Evolutionary conservation across 53 echinoderm and acorn worm genomes (phyloP), one percentile per base, ranked within the genome.

Genomic region (Astropecten irregularis): DNA sequence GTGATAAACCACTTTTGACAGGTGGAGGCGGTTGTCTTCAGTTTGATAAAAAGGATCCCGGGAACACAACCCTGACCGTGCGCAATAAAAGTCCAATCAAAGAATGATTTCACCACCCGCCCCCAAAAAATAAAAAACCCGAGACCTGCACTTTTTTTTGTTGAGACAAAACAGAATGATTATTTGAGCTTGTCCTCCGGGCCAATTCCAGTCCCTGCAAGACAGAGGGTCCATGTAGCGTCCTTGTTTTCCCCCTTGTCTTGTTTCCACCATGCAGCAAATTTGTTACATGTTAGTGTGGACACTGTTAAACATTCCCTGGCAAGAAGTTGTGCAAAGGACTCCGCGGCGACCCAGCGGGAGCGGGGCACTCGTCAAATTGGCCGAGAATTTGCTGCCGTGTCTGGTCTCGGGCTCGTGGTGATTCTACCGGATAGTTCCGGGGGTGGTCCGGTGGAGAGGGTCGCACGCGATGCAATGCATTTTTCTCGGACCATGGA

Each of bases 31-130:
- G 47, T 79, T 13, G 61, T 25, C 30, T 10, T 21, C 16, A n/a
- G 23, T 9, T 15, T 10, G 46, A 46, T 22, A 73, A 4, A 20
- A 44, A 37, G 76, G 25, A 58, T 40, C 76, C 28, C 42, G 79
- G 61, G 28, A 79, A 48, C 42, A 42, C 6, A 39, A 40, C 62
- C 79, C 62, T 79, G 19, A 61, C 79, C 16, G 79, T 16, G 79
- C 4, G 46, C 79, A 79, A 79, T 79, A 60, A 79, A 79, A 79
- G 48, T 60, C 60, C 79, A 79, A 79, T 79, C 79, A 61, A 2
- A 62, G n/a, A 21, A 46, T 28, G 40, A 61, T 79, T 79, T 60
- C 63, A 48, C 11, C 49, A 62, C 21, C 62, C 22, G 36, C 31
- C 1, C 42, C 61, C 42, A 42, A 42, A 42, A 42, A 42, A 6